Evolutionary conservation across 2,888 invertebrate species (phyloP), one percentile per base, ranked within the genome.

Genomic region (Nebria salina): DNA sequence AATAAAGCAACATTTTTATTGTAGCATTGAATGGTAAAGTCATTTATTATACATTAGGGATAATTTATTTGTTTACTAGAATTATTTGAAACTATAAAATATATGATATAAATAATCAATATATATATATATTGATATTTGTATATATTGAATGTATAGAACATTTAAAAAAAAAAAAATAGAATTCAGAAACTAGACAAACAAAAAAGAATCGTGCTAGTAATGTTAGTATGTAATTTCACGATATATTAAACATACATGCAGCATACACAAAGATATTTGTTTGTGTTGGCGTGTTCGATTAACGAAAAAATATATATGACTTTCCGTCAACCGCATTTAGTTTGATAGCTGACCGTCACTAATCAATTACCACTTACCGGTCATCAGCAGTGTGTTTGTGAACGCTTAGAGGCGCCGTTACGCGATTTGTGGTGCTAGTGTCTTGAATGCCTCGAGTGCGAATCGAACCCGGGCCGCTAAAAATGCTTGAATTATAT

Each of bases 361-460:
- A 20, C 20, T 20, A 20, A 20, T 20, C 20, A 20, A 20, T 20
- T 20, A 20, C 20, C 20, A 20, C 20, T 43, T 42, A 41, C 25
- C 25, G 20, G 43, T 20, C 20, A 20, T 20, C 20, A 20, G 20
- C 20, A 20, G 20, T 7, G 68, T n/a, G 75, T 54, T 20, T 54
- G 26, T 41, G 9, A 42, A 25, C 2, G 34, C 54, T 54, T n/a
- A n/a, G n/a, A n/a, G n/a, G n/a, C n/a, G n/a, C n/a, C n/a, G n/a
- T n/a, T n/a, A n/a, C n/a, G n/a, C n/a, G n/a, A n/a, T n/a, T 8
- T 13, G 66, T 66, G 66, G 0, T 2, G 3, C 8, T 11, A 54
- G 54, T 54, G 42, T n/a, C 66, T 11, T 42, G 3, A 15, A 81
- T 76, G 81, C 81, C 81, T 34, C 81, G 76, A 4, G 81, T 81